Evolutionary conservation across 2,797 vertebrate genomes (phyloP), one percentile per base, ranked within the genome.

Genomic region (Hippopotamyrus pictus): DNA sequence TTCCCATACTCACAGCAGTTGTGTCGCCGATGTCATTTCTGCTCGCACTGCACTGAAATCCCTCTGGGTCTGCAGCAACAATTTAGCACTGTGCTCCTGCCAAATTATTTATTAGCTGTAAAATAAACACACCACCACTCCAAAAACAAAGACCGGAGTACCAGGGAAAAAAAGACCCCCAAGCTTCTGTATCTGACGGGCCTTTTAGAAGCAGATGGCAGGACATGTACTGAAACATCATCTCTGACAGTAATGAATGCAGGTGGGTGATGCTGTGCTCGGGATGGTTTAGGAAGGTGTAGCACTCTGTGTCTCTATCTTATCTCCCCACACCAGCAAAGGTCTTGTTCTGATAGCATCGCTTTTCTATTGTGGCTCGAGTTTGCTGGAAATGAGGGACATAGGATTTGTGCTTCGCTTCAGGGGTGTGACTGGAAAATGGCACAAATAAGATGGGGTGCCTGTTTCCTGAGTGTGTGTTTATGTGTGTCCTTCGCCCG

Each of bases 101-200:
- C 90, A 93, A 92, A 92, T 91, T 89, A 89, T 89, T 93, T 90
- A 93, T 93, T 93, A 92, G 89, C 86, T 79, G 88, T 89, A 88
- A 93, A 89, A 89, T 87, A 51, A 50, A 90, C 69, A 79, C 50
- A 51, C 54, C 69, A 29, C 37, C 22, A 44, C 53, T 50, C 76
- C 48, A 79, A 69, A 69, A 57, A 87, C 62, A 53, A 87, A 46
- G 89, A 83, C 33, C 22, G 25, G 50, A 86, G 22, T 86, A 53
- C 29, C 11, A 3, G 84, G 12, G 48, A 22, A 82, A 50, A 50
- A 84, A 86, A 33, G 29, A 51, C 22, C 48, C 29, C 84, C 51
- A 19, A 84, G 82, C 41, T 84, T 84, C 82, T 84, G 82, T 22
- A 17, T 82, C 17, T 48, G 44, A 50, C 82, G 41, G 44, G 22